Evolutionary conservation across 1,140 invertebrate genomes (phyloP).

Genomic region (Drosophila elegans): DNA sequence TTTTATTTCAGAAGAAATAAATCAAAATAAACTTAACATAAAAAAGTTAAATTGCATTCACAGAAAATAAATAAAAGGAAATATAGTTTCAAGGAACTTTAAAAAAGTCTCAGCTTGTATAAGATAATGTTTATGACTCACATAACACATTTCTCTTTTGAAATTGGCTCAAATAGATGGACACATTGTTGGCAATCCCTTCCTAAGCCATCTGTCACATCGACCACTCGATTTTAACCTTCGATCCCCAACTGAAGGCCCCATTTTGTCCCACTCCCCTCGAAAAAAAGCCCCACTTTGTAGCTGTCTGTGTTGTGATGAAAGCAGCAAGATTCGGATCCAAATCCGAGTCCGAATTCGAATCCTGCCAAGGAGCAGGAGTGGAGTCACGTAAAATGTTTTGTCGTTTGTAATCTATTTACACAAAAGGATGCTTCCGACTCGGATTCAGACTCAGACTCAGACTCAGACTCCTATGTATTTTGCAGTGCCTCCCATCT

Average conservation of each 20-base stretch:
- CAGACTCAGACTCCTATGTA: not conserved
- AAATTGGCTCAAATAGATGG: slow-evolving; percentile 15
- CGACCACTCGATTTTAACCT: not conserved
- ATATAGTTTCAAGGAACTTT: too few species aligned
- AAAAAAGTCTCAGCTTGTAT: too few species aligned
- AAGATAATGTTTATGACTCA: too few species aligned
- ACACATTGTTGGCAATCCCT: slow-evolving; percentile 10
- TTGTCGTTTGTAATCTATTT: slow-evolving; percentile 84
- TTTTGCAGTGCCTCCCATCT: not conserved
- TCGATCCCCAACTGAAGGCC: not conserved
- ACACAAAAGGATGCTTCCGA: slow-evolving; percentile 63
- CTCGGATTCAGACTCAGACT: not conserved
- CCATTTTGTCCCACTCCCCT: not conserved
- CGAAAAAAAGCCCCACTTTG: not conserved
- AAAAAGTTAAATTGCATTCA: too few species aligned
- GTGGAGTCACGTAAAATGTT: slow-evolving; percentile 65
- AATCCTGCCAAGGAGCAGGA: not conserved
- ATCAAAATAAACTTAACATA: too few species aligned
- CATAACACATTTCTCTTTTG: not conserved
- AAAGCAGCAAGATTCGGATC: not conserved
- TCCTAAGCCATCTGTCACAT: not conserved
- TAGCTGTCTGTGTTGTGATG: slow-evolving; percentile 1
- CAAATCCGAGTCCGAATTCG: not conserved
- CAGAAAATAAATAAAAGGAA: too few species aligned
- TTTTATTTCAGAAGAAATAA: too few species aligned